Evolutionary conservation across 2,113 vertebrate species (phyloP).

Genomic region (Catagonus wagneri): DNA sequence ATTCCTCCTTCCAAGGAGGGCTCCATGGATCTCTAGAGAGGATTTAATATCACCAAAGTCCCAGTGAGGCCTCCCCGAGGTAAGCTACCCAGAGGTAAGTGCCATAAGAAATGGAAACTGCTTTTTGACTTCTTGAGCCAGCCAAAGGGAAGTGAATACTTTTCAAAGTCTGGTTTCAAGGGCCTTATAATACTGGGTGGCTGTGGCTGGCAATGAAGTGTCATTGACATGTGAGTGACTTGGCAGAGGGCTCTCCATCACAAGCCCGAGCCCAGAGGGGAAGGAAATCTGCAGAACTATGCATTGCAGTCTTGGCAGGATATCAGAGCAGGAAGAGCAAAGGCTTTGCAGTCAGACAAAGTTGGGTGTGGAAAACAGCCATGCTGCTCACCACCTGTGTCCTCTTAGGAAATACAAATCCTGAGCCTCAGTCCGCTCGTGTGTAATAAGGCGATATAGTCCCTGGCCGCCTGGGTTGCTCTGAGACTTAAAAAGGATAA

Average conservation of each 20-base stretch:
- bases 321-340: background rate
- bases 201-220: background rate
- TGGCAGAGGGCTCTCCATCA: background rate
- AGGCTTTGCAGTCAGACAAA: background rate
- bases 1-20: background rate
- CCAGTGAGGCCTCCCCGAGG: background rate
- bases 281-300: background rate
- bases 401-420: background rate
- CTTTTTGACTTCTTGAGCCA: background rate
- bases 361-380: background rate
- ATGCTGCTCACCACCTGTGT: background rate
- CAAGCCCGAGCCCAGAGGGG: background rate
- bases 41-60: background rate
- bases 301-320: background rate
- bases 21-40: background rate
- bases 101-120: background rate
- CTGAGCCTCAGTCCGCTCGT: background rate
- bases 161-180: constrained; percentile 16
- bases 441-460: background rate
- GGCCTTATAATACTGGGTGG: background rate
- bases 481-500: background rate
- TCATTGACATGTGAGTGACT: background rate
- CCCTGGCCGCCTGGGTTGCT: background rate
- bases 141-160: background rate
- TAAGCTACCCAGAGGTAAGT: background rate